Conservation (phyloP, 2,888 invertebrate species). For the Lasioglossum vierecki region DNA sequence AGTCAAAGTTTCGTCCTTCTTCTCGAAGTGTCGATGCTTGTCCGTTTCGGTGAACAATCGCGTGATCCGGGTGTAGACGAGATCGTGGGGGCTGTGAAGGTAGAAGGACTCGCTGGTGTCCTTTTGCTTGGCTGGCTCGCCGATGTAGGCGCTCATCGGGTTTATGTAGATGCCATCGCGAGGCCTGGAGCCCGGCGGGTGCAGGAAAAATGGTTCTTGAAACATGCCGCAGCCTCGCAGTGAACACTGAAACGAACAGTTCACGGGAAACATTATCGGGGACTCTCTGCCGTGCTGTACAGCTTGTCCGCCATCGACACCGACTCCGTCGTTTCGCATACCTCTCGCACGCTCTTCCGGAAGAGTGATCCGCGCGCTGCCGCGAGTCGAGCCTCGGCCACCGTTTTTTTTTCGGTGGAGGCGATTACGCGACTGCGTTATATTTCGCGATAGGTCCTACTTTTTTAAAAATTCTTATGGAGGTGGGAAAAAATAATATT, state of each 20-base stretch:
- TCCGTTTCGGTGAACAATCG: constrained; percentile 89
- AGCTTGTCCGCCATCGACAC: background rate
- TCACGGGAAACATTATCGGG: constrained; percentile 29
- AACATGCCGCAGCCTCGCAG: constrained; percentile 80
- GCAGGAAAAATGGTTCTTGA: constrained; percentile 83
- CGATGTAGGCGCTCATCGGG: constrained; percentile 88
- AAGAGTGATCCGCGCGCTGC: constrained; percentile 41
- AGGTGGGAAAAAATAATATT: too few species aligned
- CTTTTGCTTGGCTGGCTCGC: constrained; percentile 76
- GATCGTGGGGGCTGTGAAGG: constrained; percentile 92
- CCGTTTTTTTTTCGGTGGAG: background rate
- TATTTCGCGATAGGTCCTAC: background rate
- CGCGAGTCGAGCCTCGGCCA: background rate
- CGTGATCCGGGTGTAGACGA: constrained; percentile 93
- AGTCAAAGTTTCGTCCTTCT: constrained; percentile 82
- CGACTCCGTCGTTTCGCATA: constrained; percentile 36
- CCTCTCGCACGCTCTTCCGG: constrained; percentile 55
- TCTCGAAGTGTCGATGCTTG: constrained; percentile 73
- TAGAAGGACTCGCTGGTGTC: constrained; percentile 89
- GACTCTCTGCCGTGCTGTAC: background rate
- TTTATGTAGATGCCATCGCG: constrained; percentile 94
- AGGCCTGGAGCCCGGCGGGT: constrained; percentile 84
- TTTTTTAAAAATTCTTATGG: too few species aligned
- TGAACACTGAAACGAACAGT: constrained; percentile 75
- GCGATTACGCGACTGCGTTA: background rate